These are phyloP conservation scores for Diadegma fenestrale DNA, from an alignment of 2,888 invertebrate species.

Conservation along the genomic window DNA sequence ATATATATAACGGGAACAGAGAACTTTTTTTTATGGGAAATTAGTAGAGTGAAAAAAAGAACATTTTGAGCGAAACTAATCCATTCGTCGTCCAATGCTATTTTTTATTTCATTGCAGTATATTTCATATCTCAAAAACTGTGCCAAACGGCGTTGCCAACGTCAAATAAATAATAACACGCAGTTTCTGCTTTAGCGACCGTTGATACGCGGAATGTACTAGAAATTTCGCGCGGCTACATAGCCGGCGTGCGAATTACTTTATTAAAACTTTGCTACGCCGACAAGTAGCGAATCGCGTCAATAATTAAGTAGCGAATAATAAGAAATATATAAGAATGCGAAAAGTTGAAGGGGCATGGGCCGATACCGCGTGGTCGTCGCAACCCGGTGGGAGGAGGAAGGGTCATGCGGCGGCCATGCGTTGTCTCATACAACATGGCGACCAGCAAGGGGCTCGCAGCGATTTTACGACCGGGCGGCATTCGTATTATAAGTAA, in stretches of 20 bases:
- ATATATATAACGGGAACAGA: background rate
- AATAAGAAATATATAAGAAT: no score
- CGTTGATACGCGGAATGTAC: no score
- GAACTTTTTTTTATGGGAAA: background rate
- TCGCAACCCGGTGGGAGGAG: background rate
- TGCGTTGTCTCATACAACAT: slow-evolving; percentile 81
- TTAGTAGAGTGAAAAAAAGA: background rate
- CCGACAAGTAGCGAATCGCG: no score
- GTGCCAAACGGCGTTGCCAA: background rate
- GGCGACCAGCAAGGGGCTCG: slow-evolving; percentile 84
- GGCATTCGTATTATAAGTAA: slow-evolving; percentile 80
- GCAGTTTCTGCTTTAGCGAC: no score
- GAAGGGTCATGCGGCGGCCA: slow-evolving; percentile 63
- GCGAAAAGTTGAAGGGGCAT: no score
- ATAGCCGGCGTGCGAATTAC: no score
- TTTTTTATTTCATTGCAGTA: background rate
- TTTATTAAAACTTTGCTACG: no score
- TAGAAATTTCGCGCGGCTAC: no score
- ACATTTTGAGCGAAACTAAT: background rate
- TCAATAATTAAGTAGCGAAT: no score
- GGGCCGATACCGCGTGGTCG: background rate
- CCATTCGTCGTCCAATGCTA: background rate
- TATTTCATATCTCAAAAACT: no score
- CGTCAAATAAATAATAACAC: background rate
- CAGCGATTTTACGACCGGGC: slow-evolving; percentile 81